These are phyloP conservation scores for Cirrhinus mrigala DNA, from an alignment of 2,797 vertebrate species.

Conservation along the genomic window DNA sequence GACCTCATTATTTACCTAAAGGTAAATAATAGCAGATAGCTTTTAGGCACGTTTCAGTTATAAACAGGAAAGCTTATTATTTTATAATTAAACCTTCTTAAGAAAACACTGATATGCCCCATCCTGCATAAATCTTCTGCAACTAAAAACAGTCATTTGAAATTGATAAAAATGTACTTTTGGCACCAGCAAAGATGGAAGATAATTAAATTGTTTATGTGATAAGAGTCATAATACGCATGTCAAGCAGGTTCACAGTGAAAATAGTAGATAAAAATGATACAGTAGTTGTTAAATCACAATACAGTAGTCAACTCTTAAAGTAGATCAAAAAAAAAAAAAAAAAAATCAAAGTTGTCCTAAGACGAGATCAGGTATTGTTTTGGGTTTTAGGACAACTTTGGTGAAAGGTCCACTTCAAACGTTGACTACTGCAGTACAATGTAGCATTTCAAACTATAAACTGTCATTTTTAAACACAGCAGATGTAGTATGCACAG, in stretches of 20 bases:
- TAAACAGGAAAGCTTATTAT: neutral
- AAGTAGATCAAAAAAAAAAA: too few relatives aligned
- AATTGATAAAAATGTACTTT: neutral
- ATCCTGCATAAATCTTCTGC: neutral
- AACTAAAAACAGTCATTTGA: neutral
- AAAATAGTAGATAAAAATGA: neutral
- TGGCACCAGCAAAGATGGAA: neutral
- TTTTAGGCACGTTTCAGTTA: neutral
- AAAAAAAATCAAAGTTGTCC: too few relatives aligned
- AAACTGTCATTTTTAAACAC: neutral
- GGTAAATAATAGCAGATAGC: neutral
- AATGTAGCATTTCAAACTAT: neutral
- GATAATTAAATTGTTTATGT: too few relatives aligned
- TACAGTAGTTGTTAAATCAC: neutral
- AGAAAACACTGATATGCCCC: neutral
- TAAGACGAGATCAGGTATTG: too few relatives aligned
- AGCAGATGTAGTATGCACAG: neutral
- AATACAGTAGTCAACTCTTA: too few relatives aligned
- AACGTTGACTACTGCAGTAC: neutral
- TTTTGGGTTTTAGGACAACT: too few relatives aligned
- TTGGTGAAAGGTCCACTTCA: too few relatives aligned
- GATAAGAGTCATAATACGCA: neutral
- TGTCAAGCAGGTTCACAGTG: neutral
- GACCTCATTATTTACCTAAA: neutral
- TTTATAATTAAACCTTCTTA: neutral